Percentiles rank a stretch among this genome's conserved stretches.
These are phyloP conservation scores for Ophraella communa DNA, from an alignment of 2,888 invertebrate species.

Conservation along the genomic window DNA sequence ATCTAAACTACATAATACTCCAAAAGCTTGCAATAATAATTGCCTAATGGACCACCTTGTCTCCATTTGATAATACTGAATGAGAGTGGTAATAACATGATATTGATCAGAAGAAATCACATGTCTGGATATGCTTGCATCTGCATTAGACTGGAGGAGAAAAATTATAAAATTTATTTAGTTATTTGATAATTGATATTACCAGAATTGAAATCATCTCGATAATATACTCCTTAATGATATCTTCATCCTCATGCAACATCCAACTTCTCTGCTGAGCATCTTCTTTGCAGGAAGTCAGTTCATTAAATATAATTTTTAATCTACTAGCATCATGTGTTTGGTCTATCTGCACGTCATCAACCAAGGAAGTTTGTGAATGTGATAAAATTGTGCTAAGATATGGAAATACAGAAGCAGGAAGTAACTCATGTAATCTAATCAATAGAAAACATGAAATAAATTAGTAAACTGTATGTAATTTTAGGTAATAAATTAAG, in stretches of 20 bases:
- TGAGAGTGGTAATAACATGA: slow-evolving; percentile 81
- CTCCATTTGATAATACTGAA: slow-evolving; percentile 97
- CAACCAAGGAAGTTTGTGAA: slow-evolving; percentile 66
- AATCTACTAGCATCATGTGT: slow-evolving; percentile 86
- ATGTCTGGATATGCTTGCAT: slow-evolving; percentile 84
- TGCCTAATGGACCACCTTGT: slow-evolving; percentile 85
- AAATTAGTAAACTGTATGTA: too few relatives aligned
- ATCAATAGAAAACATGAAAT: background rate
- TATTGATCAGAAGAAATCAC: slow-evolving; percentile 85
- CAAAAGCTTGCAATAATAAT: slow-evolving; percentile 83
- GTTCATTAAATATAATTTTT: slow-evolving; percentile 80
- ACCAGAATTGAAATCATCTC: slow-evolving; percentile 86
- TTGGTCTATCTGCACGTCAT: slow-evolving; percentile 73
- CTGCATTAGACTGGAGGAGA: slow-evolving; percentile 82
- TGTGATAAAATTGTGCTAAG: slow-evolving; percentile 65
- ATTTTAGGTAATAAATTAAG: too few relatives aligned
- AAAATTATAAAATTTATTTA: background rate
- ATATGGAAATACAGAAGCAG: slow-evolving; percentile 67
- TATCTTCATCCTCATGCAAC: slow-evolving; percentile 89
- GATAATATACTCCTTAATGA: slow-evolving; percentile 83
- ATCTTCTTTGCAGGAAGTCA: slow-evolving; percentile 91
- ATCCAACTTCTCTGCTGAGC: slow-evolving; percentile 96
- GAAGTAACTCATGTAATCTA: slow-evolving; percentile 63
- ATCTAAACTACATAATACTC: slow-evolving; percentile 86
- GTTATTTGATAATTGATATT: slow-evolving; percentile 37